A percentile compares a stretch with the other conserved stretches of the same genome.
Evolutionary conservation across 2,888 invertebrate species (phyloP).

Genomic region (Steinernema carpocapsae): DNA sequence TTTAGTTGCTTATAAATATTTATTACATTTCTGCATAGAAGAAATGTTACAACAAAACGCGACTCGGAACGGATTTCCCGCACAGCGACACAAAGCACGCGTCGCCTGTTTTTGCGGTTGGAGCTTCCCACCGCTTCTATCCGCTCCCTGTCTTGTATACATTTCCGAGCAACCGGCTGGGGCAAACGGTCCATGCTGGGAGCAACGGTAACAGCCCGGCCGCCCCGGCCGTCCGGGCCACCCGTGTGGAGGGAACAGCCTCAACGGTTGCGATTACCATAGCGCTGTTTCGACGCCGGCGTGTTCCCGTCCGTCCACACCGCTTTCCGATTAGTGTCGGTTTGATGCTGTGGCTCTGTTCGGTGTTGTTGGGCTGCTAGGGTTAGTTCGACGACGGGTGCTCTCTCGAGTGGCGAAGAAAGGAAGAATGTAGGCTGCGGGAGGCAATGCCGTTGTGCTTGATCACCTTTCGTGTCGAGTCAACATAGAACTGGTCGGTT

Average conservation of each 20-base stretch:
- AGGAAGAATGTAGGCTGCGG: conserved; percentile 31
- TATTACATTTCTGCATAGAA: conserved; percentile 24
- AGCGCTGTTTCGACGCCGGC: conserved; percentile 25
- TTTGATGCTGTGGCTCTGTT: conserved; percentile 35
- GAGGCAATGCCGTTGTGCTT: conserved; percentile 29
- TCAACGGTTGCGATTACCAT: conserved; percentile 10
- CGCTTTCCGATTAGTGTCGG: conserved; percentile 35
- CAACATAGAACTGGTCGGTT: conserved; percentile 31
- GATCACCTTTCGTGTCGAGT: conserved; percentile 33
- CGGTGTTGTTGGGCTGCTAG: conserved; percentile 29
- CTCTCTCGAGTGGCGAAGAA: not conserved
- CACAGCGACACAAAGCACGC: conserved; percentile 1
- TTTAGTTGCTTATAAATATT: conserved; percentile 35
- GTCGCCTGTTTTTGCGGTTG: not conserved
- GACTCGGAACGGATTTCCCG: conserved; percentile 25
- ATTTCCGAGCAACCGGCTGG: conserved; percentile 7
- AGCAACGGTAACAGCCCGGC: not conserved
- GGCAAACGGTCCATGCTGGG: no score
- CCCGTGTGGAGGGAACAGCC: not conserved
- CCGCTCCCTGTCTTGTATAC: conserved; percentile 16
- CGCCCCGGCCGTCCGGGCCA: conserved; percentile 1
- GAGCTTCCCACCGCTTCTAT: not conserved
- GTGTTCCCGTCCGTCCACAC: conserved; percentile 21
- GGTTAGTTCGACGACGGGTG: not conserved
- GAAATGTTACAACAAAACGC: conserved; percentile 25